Percentiles rank a stretch among this genome's conserved stretches.
Conservation (phyloP, 37 sponge, comb jelly and placozoan genomes). For the Hexactinellida sp. region DNA sequence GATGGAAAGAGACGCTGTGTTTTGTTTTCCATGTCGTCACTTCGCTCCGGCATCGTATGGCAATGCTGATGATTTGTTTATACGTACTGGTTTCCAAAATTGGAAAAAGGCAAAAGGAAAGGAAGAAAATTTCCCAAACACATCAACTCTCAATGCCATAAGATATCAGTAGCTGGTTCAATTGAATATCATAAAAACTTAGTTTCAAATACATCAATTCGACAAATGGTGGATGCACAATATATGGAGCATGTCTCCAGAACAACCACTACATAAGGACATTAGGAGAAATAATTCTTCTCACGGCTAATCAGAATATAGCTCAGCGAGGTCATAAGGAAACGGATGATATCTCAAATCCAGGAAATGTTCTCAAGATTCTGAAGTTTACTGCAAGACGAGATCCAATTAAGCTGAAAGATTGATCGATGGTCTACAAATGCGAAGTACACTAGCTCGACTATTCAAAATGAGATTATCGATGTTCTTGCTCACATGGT, state of each 20-base stretch:
- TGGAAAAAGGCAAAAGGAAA: background rate
- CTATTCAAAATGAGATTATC: background rate
- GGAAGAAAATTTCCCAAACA: background rate
- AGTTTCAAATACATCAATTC: background rate
- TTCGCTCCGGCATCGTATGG: background rate
- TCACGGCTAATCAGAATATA: conserved; percentile 40
- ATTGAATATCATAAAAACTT: background rate
- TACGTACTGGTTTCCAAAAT: background rate
- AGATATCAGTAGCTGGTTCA: too few species aligned
- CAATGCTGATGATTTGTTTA: background rate
- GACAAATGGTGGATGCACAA: background rate
- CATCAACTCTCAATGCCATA: background rate
- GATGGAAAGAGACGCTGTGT: background rate
- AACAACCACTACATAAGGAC: conserved; percentile 42
- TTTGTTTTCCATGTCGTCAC: background rate
- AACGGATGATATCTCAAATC: conserved; percentile 28
- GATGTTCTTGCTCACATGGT: background rate
- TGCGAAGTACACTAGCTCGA: background rate
- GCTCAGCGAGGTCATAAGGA: conserved; percentile 43
- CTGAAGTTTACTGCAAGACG: conserved; percentile 30
- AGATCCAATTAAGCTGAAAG: conserved; percentile 25
- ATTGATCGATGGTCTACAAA: too few species aligned
- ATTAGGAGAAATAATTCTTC: conserved; percentile 35
- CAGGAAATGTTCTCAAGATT: conserved; percentile 43
- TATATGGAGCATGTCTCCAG: conserved; percentile 17